These are phyloP conservation scores for Microtus californicus DNA, from an alignment of 2,797 vertebrate genomes.

Conservation along the genomic window DNA sequence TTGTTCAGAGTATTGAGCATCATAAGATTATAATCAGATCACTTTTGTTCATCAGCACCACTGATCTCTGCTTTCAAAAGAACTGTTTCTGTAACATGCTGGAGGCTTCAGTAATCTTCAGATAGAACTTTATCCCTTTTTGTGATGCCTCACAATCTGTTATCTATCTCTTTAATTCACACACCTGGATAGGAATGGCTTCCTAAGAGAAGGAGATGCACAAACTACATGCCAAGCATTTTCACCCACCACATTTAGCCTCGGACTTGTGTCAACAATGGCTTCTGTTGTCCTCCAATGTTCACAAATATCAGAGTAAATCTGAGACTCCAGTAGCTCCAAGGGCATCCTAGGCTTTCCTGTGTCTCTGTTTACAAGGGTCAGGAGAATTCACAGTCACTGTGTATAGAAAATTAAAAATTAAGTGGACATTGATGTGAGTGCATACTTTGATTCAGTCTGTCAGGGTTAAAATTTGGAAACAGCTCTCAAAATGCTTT, in stretches of 20 bases:
- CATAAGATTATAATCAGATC: not conserved
- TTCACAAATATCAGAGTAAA: slow-evolving; percentile 1
- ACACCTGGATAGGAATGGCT: not conserved
- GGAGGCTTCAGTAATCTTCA: not conserved
- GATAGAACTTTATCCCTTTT: not conserved
- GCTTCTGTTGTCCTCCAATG: not conserved
- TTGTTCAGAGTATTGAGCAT: not conserved
- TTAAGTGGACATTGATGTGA: not conserved
- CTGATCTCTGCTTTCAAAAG: not conserved
- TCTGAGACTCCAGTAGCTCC: not conserved
- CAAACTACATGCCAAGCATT: not conserved
- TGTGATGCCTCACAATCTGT: not conserved
- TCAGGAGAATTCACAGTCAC: not conserved
- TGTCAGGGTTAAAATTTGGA: not conserved
- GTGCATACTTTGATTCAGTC: not conserved
- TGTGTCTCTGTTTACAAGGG: not conserved
- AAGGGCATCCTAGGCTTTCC: not conserved
- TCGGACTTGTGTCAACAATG: not conserved
- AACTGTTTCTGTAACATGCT: not conserved
- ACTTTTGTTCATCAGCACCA: not conserved
- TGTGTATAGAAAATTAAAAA: not conserved
- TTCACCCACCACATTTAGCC: not conserved
- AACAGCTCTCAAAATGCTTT: slow-evolving; percentile 9
- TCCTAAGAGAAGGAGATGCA: not conserved
- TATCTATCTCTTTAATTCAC: not conserved